Evolutionary conservation across 2,888 invertebrate species (phyloP), one percentile per base, ranked within the genome.

Genomic region (Erpobdella octoculata): DNA sequence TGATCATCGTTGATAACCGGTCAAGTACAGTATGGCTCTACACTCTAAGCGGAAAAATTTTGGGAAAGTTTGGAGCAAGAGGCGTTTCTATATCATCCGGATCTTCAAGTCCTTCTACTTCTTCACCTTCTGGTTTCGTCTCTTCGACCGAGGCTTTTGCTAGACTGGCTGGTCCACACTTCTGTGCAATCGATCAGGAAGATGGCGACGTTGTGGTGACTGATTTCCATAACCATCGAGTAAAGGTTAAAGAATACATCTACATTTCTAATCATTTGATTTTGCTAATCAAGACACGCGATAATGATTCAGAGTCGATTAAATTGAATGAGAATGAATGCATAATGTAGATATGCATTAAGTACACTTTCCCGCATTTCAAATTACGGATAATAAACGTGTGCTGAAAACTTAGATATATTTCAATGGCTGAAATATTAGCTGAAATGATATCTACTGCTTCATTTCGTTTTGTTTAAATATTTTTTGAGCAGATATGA

Each of bases 131-230:
- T 8, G 62, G 31, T 21, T 41, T 35, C 18, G 21, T 41, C 78
- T 84, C 80, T 77, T 75, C 85, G 18, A 85, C 85, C 3, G 84
- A 83, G 73, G 82, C 82, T 35, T 82, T 83, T 36, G 80, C 83
- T n/a, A 73, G 74, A 37, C 84, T 86, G 76, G 85, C 86, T n/a
- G 86, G 86, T 18, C 86, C 86, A 12, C 86, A 86, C 77, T 86
- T 85, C 77, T 84, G 85, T n/a, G 85, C 85, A 9, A 82, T 86
- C 41, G 85, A 83, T 76, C 80, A 81, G 59, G 25, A n/a, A 5
- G 81, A 80, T 73, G 84, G 85, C 74, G 84, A 85, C 74, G 84
- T 86, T 71, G 81, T 85, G 46, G 81, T 86, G 12, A 84, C 86
- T 4, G 86, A 86, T 78, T 86, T 86, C 78, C 86, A 86, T 78